These are phyloP conservation scores for Pandion haliaetus DNA, from an alignment of 2,113 vertebrate species.

Conservation along the genomic window DNA sequence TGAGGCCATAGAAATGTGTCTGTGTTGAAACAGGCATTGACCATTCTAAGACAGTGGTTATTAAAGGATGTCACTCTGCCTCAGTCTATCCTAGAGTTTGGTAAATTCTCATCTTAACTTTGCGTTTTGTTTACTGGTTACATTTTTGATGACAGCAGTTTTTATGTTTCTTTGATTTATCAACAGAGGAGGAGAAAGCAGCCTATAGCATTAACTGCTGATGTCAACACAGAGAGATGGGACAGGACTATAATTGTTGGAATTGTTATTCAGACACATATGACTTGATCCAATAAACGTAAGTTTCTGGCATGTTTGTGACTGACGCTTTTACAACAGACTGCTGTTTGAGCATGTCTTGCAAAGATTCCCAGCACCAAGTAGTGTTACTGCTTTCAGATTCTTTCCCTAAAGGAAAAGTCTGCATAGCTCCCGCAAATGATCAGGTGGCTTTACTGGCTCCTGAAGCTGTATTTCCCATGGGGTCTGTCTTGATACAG, in stretches of 20 bases:
- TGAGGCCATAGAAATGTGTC: neutral
- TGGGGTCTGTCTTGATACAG: neutral
- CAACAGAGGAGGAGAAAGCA: neutral
- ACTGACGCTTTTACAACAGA: neutral
- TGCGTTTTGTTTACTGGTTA: neutral
- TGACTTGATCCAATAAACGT: constrained; percentile 8
- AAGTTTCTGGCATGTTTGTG: neutral
- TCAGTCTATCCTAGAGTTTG: rapidly evolving
- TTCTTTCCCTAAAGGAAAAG: neutral
- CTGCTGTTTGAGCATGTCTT: neutral
- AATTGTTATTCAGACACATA: neutral
- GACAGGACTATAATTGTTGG: constrained; percentile 1
- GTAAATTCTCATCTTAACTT: neutral
- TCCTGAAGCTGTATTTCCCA: neutral
- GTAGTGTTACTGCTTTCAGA: neutral
- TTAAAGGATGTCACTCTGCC: neutral
- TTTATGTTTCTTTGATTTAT: constrained; percentile 3
- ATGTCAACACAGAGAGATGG: neutral
- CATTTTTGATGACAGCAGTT: neutral
- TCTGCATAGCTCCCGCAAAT: neutral
- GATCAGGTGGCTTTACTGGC: neutral
- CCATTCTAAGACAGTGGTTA: neutral
- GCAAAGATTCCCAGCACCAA: neutral
- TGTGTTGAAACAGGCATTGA: neutral
- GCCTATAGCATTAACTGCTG: neutral